A percentile compares a stretch with the other conserved stretches of the same genome.
phyloP scores from a whole-genome alignment of 2,888 invertebrate genomes.

The Plagodis pulveraria region DNA sequence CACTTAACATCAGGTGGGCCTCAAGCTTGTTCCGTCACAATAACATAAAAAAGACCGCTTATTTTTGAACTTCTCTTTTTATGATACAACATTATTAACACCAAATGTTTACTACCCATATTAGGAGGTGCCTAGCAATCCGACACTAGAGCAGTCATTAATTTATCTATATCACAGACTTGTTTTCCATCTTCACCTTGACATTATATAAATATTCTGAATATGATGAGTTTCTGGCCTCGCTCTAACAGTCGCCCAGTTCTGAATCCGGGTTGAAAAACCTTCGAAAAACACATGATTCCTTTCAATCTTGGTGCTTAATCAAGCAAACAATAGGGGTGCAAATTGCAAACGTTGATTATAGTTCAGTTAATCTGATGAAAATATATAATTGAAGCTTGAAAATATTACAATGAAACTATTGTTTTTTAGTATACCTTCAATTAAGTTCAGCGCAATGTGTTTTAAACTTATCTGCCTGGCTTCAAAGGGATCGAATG shows the following conservation, averaged over 20 bases:
- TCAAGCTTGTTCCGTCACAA: too few species aligned
- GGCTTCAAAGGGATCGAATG: too few species aligned
- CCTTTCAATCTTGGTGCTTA: constrained; percentile 1
- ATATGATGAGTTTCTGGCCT: constrained; percentile 44
- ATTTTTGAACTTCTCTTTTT: neutral
- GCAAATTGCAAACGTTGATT: too few species aligned
- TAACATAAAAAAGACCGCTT: too few species aligned
- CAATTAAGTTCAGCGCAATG: neutral
- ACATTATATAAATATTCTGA: constrained; percentile 39
- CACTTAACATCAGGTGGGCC: too few species aligned
- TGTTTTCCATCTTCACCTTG: constrained; percentile 40
- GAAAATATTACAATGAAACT: neutral
- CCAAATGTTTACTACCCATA: constrained; percentile 12
- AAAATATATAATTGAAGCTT: neutral
- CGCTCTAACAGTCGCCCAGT: constrained; percentile 51
- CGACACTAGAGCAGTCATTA: constrained; percentile 11
- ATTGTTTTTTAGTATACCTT: neutral
- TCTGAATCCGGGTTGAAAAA: constrained; percentile 47
- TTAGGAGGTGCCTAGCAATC: constrained; percentile 5
- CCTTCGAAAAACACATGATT: neutral
- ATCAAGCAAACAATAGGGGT: constrained; percentile 1
- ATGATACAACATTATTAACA: constrained; percentile 4
- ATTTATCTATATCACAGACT: constrained; percentile 29
- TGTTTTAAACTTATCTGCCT: neutral
- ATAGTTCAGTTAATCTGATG: neutral